Percentiles rank a stretch among this genome's conserved stretches.
phyloP scores from a whole-genome alignment of 2,113 vertebrate species.

The Entosphenus tridentatus region DNA sequence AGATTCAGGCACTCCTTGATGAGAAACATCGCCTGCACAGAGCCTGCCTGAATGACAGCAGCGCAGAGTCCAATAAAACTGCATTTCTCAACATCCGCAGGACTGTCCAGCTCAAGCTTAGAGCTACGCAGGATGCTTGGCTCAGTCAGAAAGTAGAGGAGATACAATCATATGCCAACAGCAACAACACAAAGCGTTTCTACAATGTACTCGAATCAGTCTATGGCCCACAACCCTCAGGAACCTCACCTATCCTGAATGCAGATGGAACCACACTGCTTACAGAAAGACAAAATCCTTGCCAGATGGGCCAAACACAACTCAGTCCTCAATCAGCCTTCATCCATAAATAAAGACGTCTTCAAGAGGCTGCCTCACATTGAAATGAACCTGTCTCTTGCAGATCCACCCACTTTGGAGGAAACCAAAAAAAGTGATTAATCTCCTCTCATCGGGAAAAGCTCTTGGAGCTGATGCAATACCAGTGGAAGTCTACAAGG shows the following conservation, averaged over 20 bases:
- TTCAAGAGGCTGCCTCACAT: neutral
- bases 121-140: neutral
- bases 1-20: neutral
- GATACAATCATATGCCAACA: neutral
- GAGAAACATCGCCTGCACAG: neutral
- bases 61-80: neutral
- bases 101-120: neutral
- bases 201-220: conserved; percentile 3
- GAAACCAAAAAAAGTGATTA: neutral
- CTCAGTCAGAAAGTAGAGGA: neutral
- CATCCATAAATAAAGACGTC: neutral
- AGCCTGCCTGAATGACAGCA: neutral
- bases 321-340: neutral
- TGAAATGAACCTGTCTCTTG: neutral
- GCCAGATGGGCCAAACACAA: neutral
- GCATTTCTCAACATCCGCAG: neutral
- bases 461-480: neutral
- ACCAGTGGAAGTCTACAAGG: neutral
- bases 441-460: neutral
- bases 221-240: neutral
- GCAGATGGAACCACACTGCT: neutral
- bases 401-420: neutral
- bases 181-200: neutral
- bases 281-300: neutral
- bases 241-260: neutral